Conservation (phyloP, 2,888 invertebrate species). For the Xanthorhoe spadicearia region DNA sequence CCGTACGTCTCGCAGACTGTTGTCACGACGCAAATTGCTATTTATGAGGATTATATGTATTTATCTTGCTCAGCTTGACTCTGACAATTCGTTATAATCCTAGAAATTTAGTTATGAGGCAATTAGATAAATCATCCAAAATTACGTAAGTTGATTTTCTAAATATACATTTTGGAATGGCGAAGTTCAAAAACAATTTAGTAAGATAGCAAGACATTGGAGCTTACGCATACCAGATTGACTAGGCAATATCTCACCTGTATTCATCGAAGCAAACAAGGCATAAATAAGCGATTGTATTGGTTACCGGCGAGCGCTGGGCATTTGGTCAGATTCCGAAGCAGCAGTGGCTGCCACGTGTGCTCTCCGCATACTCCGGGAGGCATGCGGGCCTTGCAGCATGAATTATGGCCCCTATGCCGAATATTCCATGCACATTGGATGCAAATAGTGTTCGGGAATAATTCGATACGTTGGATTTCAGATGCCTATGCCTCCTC, state of each 20-base stretch:
- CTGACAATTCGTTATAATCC: conserved; percentile 42
- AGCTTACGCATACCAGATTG: conserved; percentile 19
- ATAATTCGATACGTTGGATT: conserved; percentile 64
- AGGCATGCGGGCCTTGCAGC: conserved; percentile 76
- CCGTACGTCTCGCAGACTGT: conserved; percentile 73
- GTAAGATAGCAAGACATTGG: not conserved
- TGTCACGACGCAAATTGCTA: conserved; percentile 81
- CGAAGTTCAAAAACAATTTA: too few species aligned
- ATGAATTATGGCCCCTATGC: conserved; percentile 78
- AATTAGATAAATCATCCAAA: conserved; percentile 25
- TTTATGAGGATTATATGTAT: conserved; percentile 80
- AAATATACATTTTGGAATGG: not conserved
- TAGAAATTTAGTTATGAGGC: conserved; percentile 20
- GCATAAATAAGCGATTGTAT: conserved; percentile 80
- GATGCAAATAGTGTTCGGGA: conserved; percentile 69
- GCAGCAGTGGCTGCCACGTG: conserved; percentile 80
- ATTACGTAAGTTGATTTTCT: conserved; percentile 12
- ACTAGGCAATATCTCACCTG: conserved; percentile 35
- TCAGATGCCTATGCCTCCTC: conserved; percentile 55
- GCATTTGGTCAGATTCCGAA: conserved; percentile 83
- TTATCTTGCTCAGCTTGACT: conserved; percentile 52
- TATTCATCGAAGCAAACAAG: conserved; percentile 50
- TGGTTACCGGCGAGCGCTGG: conserved; percentile 79
- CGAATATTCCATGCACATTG: conserved; percentile 78
- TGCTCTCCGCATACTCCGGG: conserved; percentile 78